These are phyloP conservation scores for Linepithema humile DNA, from an alignment of 1,140 invertebrate genomes.

Conservation along the genomic window DNA sequence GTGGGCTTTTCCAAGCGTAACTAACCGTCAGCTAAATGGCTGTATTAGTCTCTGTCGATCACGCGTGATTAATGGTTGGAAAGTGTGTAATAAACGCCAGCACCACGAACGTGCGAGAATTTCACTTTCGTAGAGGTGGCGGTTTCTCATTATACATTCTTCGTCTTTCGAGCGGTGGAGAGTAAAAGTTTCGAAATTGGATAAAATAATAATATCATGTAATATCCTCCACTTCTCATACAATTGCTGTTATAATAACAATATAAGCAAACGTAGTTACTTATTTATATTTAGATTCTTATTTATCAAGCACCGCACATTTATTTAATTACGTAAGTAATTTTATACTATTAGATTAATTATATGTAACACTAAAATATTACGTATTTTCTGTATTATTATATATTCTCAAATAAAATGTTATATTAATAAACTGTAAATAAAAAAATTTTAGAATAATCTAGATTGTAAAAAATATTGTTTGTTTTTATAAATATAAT, in stretches of 20 bases:
- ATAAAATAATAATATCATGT: not conserved
- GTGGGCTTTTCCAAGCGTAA: conserved; percentile 28
- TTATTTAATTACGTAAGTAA: not conserved
- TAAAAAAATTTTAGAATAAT: not conserved
- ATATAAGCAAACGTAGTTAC: not conserved
- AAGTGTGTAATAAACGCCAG: conserved; percentile 57
- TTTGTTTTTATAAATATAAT: not conserved
- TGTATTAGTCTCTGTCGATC: conserved; percentile 57
- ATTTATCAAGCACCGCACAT: not conserved
- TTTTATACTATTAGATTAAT: not conserved
- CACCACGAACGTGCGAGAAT: conserved; percentile 46
- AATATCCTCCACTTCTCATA: not conserved
- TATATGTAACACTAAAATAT: not conserved
- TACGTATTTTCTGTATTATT: not conserved
- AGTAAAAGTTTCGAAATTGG: conserved; percentile 9
- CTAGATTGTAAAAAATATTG: not conserved
- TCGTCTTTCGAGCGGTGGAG: not conserved
- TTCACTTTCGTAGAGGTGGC: conserved; percentile 37
- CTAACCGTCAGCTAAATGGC: conserved; percentile 45
- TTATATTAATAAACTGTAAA: not conserved
- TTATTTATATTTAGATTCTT: not conserved
- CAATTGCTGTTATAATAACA: not conserved
- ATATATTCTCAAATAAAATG: not conserved
- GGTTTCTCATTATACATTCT: conserved; percentile 47
- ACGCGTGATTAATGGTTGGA: conserved; percentile 52